Percentiles rank a stretch among this genome's conserved stretches.
These are phyloP conservation scores for Periophthalmodon schlosseri DNA, from an alignment of 2,113 vertebrate genomes.

Conservation along the genomic window DNA sequence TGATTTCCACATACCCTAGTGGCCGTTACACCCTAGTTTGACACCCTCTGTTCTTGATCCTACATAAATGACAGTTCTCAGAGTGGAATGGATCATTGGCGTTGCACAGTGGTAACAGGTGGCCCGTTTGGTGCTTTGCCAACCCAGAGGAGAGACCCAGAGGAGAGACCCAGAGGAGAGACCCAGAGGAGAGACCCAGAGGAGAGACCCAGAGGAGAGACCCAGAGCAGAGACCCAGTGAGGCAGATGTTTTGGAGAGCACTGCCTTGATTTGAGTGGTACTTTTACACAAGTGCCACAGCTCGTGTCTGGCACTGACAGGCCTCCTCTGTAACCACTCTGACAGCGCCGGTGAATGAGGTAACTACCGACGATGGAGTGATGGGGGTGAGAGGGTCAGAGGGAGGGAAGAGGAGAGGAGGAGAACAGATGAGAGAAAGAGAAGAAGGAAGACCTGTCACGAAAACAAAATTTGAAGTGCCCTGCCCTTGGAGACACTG, in stretches of 20 bases:
- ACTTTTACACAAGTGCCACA: constrained; percentile 48
- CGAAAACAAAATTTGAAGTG: too few species aligned
- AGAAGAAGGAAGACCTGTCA: constrained; percentile 24
- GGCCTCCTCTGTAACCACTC: constrained; percentile 29
- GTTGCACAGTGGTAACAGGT: constrained; percentile 56
- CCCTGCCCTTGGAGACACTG: too few species aligned
- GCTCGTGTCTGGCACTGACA: constrained; percentile 14
- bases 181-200: too few species aligned
- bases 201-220: too few species aligned
- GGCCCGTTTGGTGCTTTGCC: constrained; percentile 52
- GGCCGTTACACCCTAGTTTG: too few species aligned
- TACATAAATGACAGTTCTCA: constrained; percentile 40
- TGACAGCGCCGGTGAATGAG: constrained; percentile 59
- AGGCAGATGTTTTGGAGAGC: constrained; percentile 65
- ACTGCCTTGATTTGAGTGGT: constrained; percentile 57
- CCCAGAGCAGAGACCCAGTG: not conserved
- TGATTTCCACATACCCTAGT: too few species aligned
- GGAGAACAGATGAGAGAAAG: constrained; percentile 38
- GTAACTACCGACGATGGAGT: constrained; percentile 53
- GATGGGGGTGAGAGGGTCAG: constrained; percentile 42
- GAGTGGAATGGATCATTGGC: constrained; percentile 42
- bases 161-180: too few species aligned
- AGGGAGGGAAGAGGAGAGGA: constrained; percentile 42
- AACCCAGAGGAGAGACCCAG: too few species aligned
- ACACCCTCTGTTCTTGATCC: constrained; percentile 33